Evolutionary conservation across 2,113 vertebrate species (phyloP).

Genomic region (Parotia lawesii): DNA sequence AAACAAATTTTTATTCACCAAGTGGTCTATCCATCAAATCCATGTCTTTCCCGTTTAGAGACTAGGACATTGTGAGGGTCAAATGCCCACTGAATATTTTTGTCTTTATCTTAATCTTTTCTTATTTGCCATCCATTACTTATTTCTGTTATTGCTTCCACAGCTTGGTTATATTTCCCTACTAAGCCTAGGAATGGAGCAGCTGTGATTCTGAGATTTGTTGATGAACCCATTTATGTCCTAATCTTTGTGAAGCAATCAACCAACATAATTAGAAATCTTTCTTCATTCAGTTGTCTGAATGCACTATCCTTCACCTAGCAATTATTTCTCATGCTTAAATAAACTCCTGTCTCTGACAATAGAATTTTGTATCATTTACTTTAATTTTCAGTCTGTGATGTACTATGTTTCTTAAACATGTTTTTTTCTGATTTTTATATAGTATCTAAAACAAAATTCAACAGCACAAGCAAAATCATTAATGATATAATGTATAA

Average conservation of each 20-base stretch:
- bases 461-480: not conserved
- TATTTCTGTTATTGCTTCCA: not conserved
- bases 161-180: not conserved
- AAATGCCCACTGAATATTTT: not conserved
- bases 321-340: not conserved
- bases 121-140: not conserved
- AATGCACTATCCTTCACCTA: not conserved
- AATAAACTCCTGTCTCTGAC: not conserved
- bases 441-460: not conserved
- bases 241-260: not conserved
- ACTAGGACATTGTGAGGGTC: not conserved
- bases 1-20: not conserved
- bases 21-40: not conserved
- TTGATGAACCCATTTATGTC: not conserved
- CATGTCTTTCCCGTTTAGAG: not conserved
- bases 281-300: not conserved
- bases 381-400: not conserved
- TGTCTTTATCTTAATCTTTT: not conserved
- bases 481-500: not conserved
- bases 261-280: not conserved
- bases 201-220: not conserved
- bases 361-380: not conserved
- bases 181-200: not conserved
- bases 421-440: not conserved
- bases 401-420: not conserved